phyloP scores from a whole-genome alignment of 2,797 vertebrate genomes.

The Lepus townsendii region DNA sequence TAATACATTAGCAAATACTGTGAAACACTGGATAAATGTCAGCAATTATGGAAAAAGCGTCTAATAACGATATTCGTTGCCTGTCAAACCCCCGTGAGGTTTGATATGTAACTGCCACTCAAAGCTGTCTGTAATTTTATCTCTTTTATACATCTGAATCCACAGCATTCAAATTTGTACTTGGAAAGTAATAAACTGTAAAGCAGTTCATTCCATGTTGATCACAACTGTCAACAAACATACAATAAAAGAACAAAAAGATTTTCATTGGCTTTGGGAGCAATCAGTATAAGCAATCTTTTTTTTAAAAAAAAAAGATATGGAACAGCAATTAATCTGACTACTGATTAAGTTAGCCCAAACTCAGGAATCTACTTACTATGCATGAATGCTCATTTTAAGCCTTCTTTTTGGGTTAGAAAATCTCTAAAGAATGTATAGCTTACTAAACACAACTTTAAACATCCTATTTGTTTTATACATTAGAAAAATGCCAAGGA shows the following conservation, averaged over 20 bases:
- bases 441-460: conserved; percentile 46
- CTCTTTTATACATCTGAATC: conserved; percentile 93
- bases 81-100: conserved; percentile 97
- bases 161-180: conserved; percentile 91
- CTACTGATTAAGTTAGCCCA: conserved; percentile 82
- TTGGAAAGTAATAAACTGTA: conserved; percentile 91
- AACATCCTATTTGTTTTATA: conserved; percentile 22
- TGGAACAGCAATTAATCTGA: conserved; percentile 82
- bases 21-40: conserved; percentile 99
- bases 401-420: neutral
- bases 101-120: conserved; percentile 94
- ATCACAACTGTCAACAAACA: conserved; percentile 90
- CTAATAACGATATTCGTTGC: conserved; percentile 98
- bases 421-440: conserved; percentile 65
- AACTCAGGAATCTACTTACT: conserved; percentile 69
- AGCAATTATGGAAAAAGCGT: conserved; percentile 98
- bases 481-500: conserved; percentile 38
- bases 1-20: conserved; percentile 99
- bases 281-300: conserved; percentile 78
- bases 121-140: conserved; percentile 92
- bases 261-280: conserved; percentile 79
- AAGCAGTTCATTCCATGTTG: conserved; percentile 88
- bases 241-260: conserved; percentile 85
- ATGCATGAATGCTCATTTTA: conserved; percentile 72
- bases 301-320: conserved; percentile 61